Evolutionary conservation across 2,797 vertebrate species (phyloP), one percentile per base, ranked within the genome.

Genomic region (Psittacula echo): DNA sequence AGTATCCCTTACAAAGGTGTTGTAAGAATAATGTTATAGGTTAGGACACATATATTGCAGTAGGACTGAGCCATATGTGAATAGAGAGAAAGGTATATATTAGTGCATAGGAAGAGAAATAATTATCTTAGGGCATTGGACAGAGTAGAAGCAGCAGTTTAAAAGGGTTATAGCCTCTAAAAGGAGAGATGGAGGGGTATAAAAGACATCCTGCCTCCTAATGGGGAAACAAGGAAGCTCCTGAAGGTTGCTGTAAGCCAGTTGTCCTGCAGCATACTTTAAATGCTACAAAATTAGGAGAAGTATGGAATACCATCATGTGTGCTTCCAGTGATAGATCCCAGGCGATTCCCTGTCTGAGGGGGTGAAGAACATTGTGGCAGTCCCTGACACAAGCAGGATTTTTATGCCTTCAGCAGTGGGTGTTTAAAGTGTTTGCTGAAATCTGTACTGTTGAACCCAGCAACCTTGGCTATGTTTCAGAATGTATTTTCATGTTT

Each of bases 231-330:
- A 34, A 23, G 66, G 45, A 72, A 61, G 44, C 15, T 87, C 60
- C 18, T 41, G 60, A 54, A 64, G 67, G 54, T 60, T 45, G 23
- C 68, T 53, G 2, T 48, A 32, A 74, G 68, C 51, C 75, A 10
- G 5, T 61, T 81, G 41, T 53, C 20, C 66, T 87, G 58, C 67
- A 23, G 37, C 22, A 5, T 20, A 15, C n/a, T 58, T 71, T 41
- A 71, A 62, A 45, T 24, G 39, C 72, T 80, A 29, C 41, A 39
- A 26, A 89, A 53, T 61, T 8, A 21, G 3, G 45, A 62, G 50
- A 82, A 44, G 60, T 11, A 0, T 0, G 0, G 27, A 39, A 30
- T 48, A 24, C 39, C 0, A 0, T 54, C 44, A 5, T 0, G 0
- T 58, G 15, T 45, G 19, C 26, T 78, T 77, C 41, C 56, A 37